Percentiles rank a stretch among this genome's conserved stretches.
These are phyloP conservation scores for Pantherophis vulpinus DNA, from an alignment of 2,797 vertebrate species.

Conservation along the genomic window DNA sequence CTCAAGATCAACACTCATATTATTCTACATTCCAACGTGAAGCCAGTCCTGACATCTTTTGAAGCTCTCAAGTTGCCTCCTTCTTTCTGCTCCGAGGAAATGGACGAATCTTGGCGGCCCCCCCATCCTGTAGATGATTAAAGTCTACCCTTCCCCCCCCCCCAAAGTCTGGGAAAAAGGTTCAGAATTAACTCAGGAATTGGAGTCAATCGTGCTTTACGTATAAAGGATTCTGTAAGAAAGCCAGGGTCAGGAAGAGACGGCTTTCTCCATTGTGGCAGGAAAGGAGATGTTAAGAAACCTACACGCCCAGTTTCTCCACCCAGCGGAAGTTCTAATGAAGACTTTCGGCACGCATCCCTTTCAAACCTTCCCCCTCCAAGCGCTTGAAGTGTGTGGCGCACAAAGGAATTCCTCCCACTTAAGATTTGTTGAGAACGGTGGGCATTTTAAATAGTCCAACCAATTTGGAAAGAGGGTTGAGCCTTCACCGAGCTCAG, in stretches of 20 bases:
- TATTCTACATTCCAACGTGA: not conserved
- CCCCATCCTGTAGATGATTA: constrained; percentile 18
- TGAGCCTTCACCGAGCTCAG: constrained; percentile 63
- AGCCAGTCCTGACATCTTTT: not conserved
- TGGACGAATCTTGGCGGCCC: not conserved
- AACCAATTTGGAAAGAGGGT: constrained; percentile 60
- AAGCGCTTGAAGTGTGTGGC: constrained; percentile 59
- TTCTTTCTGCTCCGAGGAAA: not conserved
- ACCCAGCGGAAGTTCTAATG: constrained; percentile 55
- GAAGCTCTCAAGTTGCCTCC: not conserved
- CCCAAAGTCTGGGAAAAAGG: not conserved
- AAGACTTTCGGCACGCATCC: constrained; percentile 59
- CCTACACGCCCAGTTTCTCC: constrained; percentile 53
- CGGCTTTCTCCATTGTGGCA: constrained; percentile 46
- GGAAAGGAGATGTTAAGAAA: constrained; percentile 66
- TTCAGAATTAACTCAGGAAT: constrained; percentile 39
- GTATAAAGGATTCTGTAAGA: constrained; percentile 58
- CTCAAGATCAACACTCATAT: not conserved
- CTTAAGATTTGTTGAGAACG: constrained; percentile 62
- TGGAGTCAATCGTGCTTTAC: constrained; percentile 41
- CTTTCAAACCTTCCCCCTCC: constrained; percentile 26
- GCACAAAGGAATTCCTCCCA: constrained; percentile 65
- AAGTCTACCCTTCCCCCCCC: constrained; percentile 31
- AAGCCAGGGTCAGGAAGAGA: constrained; percentile 55
- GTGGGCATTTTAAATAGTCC: constrained; percentile 62